phyloP scores from a whole-genome alignment of 1,140 invertebrate species.

The Drosophila watanabei region DNA sequence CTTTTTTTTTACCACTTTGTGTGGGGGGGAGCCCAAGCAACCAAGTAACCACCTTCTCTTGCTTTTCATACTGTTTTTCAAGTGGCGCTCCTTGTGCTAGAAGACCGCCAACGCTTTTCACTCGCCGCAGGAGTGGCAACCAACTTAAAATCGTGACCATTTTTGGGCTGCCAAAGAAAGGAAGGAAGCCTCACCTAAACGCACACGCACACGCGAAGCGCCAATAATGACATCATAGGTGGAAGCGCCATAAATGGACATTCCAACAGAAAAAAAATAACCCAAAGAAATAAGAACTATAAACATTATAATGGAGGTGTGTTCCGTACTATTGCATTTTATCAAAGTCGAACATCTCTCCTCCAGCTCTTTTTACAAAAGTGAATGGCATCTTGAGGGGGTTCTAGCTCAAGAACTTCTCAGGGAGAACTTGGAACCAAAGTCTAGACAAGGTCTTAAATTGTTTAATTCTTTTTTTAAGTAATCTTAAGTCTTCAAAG shows the following conservation, averaged over 20 bases:
- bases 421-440: neutral
- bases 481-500: neutral
- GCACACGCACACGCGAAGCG: conserved; percentile 27
- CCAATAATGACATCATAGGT: conserved; percentile 52
- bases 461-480: neutral
- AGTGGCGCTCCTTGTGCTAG: conserved; percentile 44
- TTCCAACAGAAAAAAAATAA: conserved; percentile 13
- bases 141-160: conserved; percentile 70
- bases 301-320: conserved; percentile 24
- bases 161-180: conserved; percentile 51
- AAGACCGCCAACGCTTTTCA: conserved; percentile 33
- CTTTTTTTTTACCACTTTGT: neutral
- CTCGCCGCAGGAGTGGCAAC: conserved; percentile 48
- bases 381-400: neutral
- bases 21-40: conserved; percentile 32
- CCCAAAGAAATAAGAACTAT: neutral
- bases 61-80: neutral
- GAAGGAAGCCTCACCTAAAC: conserved; percentile 60
- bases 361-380: neutral
- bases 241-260: conserved; percentile 48
- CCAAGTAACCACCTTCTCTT: conserved; percentile 33
- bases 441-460: neutral
- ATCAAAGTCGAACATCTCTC: conserved; percentile 30
- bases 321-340: conserved; percentile 9
- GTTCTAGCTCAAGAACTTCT: neutral